A percentile compares a stretch with the other conserved stretches of the same genome.
Conservation (phyloP, 2,797 vertebrate genomes). For the Aphelocoma californica region DNA sequence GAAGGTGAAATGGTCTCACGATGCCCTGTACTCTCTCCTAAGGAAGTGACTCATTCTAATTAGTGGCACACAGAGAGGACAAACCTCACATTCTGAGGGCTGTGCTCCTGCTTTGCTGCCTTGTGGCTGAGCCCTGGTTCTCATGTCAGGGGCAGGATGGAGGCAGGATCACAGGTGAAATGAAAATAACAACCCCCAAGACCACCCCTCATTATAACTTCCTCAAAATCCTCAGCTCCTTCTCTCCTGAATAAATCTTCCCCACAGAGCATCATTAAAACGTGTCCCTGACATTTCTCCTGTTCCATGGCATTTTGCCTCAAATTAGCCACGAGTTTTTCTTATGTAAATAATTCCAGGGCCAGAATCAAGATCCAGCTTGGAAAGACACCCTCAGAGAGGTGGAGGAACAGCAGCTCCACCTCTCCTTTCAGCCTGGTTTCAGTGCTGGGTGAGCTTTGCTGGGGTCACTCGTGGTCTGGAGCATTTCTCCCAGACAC, state of each 20-base stretch:
- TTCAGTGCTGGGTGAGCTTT: neutral
- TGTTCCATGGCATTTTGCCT: neutral
- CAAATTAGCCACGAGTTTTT: neutral
- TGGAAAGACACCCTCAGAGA: neutral
- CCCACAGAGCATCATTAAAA: neutral
- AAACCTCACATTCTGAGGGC: neutral
- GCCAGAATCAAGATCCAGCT: neutral
- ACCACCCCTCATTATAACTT: neutral
- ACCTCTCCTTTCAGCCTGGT: neutral
- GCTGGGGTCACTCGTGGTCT: neutral
- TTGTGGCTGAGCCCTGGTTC: neutral
- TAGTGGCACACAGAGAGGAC: neutral
- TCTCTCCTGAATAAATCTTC: neutral
- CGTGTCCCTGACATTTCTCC: neutral
- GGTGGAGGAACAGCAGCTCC: neutral
- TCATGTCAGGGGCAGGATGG: neutral
- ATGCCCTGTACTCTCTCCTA: conserved; percentile 4
- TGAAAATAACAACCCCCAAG: neutral
- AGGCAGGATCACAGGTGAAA: neutral
- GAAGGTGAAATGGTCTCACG: neutral
- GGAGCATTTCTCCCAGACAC: no score
- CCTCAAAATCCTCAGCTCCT: neutral
- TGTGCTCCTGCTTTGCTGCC: neutral
- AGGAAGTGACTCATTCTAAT: conserved; percentile 32
- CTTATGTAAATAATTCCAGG: neutral